A percentile compares a stretch with the other conserved stretches of the same genome.
phyloP scores from a whole-genome alignment of 2,797 vertebrate species.

The Lacerta viridis region DNA sequence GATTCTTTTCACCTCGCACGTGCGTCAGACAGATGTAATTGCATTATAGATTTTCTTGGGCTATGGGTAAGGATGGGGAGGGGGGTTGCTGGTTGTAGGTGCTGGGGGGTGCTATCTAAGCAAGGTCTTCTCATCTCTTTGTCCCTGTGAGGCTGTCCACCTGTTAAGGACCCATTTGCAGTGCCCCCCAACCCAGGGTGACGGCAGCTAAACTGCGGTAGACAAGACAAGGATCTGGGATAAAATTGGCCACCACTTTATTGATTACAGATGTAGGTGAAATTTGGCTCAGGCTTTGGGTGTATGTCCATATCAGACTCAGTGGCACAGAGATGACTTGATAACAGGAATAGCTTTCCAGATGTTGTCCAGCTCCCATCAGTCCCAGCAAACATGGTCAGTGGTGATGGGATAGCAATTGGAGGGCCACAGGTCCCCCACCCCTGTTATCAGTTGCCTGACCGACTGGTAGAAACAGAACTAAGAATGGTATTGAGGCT shows the following conservation, averaged over 20 bases:
- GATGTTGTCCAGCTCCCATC: not conserved
- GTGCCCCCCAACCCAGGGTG: too few relatives aligned
- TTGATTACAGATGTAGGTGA: too few relatives aligned
- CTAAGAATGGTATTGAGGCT: not conserved
- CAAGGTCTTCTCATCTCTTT: not conserved
- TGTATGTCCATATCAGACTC: not conserved
- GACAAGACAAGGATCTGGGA: too few relatives aligned
- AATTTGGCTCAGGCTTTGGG: too few relatives aligned
- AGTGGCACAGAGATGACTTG: not conserved
- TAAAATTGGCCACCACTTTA: too few relatives aligned
- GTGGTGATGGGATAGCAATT: not conserved
- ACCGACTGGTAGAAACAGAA: not conserved
- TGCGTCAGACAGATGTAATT: conserved; percentile 37
- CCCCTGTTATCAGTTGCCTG: not conserved
- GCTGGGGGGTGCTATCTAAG: conserved; percentile 5
- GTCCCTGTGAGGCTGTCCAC: not conserved
- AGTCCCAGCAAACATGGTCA: not conserved
- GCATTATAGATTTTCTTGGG: conserved; percentile 39
- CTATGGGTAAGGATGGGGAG: not conserved
- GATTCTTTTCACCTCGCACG: conserved; percentile 33
- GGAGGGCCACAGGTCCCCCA: not conserved
- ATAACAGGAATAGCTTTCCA: not conserved
- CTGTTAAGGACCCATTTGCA: not conserved
- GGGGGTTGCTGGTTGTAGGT: conserved; percentile 4
- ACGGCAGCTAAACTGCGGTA: too few relatives aligned